Evolutionary conservation across 1,140 invertebrate genomes (phyloP).

Genomic region (Brachionus asplanchnoidis): DNA sequence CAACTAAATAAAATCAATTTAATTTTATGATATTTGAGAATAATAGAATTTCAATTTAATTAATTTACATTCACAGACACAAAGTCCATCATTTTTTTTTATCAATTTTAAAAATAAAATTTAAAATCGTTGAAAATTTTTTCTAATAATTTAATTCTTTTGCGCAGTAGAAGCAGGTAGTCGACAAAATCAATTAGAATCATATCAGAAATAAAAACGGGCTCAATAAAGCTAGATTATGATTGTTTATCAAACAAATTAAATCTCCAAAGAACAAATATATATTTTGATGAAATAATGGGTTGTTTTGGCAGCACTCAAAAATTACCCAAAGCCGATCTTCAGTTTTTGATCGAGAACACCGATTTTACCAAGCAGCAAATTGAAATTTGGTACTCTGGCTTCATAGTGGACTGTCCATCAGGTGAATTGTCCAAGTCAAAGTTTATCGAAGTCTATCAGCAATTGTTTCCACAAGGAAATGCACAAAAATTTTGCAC

Average conservation of each 20-base stretch:
- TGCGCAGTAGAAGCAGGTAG: background rate
- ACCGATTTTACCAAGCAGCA: constrained; percentile 57
- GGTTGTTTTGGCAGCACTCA: constrained; percentile 40
- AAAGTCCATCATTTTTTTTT: background rate
- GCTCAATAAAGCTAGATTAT: background rate
- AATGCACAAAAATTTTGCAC: constrained; percentile 98
- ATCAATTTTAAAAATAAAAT: background rate
- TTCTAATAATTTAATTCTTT: background rate
- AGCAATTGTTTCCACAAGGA: constrained; percentile 83
- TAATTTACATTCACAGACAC: background rate
- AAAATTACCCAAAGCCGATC: constrained; percentile 50
- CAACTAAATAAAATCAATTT: background rate
- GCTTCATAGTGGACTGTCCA: constrained; percentile 73
- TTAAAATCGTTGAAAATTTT: background rate
- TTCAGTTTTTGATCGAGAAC: constrained; percentile 54
- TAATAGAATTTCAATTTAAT: background rate
- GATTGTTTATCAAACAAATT: background rate
- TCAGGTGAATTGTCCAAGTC: constrained; percentile 90
- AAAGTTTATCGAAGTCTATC: constrained; percentile 99
- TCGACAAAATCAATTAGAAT: background rate
- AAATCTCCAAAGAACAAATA: background rate
- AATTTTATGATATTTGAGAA: background rate
- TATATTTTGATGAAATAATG: constrained; percentile 5
- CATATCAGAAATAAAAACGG: background rate
- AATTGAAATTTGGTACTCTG: constrained; percentile 66